Evolutionary conservation across 1,140 invertebrate species (phyloP), one percentile per base, ranked within the genome.

Genomic region (Thalassaphorura encarpata): DNA sequence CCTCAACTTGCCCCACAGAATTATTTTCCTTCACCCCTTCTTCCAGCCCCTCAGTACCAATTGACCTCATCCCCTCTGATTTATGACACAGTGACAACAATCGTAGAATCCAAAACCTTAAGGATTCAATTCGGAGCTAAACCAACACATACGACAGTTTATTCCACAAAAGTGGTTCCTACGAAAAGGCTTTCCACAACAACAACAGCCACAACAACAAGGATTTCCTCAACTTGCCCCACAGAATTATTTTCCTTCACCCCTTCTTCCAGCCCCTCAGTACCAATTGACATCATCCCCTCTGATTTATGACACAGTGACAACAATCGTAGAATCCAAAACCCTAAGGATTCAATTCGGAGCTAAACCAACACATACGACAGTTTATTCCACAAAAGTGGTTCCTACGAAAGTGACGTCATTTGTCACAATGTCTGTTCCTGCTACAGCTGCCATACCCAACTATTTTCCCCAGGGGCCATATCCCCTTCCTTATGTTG

Each of bases 81-180:
- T 1, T 79, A 85, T 41, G 85, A 85, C 63, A 88, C 85, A 0
- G 72, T 86, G 61, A 78, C 88, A 4, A 88, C 84, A 1, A 76
- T 83, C 48, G 89, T 87, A 0, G 81, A 87, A 29, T 87, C 85
- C 43, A 85, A 86, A 70, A 75, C 90, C 19, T 70, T 91, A 19
- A 88, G 89, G 68, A 71, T 92, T 15, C 89, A 86, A 1, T 91
- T 92, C 68, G 87, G 87, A 4, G 88, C 88, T 21, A 87, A 87
- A 67, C 89, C 88, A 0, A 84, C 87, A 0, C 86, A 85, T 66
- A 91, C 88, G 0, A 90, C 87, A 0, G 72, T 91, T 24, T 90
- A 82, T 67, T 86, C 84, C 0, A 89, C 87, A n/a, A 81, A 77
- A 60, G 81, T 90, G 19, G 81, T 90, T 21, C 87, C 87, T 16